Percentiles rank a stretch among this genome's conserved stretches.
Evolutionary conservation across 2,888 invertebrate species (phyloP).

Genomic region (Dynastes maya): DNA sequence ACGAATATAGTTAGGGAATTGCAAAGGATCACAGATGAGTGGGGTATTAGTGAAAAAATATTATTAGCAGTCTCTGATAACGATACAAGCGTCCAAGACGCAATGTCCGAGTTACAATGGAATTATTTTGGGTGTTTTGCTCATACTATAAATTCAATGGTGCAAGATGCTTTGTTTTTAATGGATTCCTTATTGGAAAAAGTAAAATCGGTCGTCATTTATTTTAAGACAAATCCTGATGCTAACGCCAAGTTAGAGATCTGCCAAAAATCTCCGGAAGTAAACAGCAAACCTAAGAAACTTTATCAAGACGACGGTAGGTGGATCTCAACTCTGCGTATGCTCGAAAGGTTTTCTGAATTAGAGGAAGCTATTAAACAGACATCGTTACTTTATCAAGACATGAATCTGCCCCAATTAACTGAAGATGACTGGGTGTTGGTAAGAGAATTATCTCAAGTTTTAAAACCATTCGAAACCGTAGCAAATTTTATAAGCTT

Average conservation of each 20-base stretch:
- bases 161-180: slow-evolving; percentile 18
- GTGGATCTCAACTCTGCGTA: slow-evolving; percentile 35
- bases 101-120: slow-evolving; percentile 26
- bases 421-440: slow-evolving; percentile 50
- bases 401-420: slow-evolving; percentile 44
- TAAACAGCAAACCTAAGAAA: slow-evolving; percentile 3
- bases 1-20: slow-evolving; percentile 57
- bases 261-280: slow-evolving; percentile 18
- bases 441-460: slow-evolving; percentile 50
- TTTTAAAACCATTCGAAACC: slow-evolving; percentile 54
- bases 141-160: slow-evolving; percentile 35
- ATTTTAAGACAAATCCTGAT: slow-evolving; percentile 33
- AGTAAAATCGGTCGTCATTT: slow-evolving; percentile 24
- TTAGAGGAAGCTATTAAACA: slow-evolving; percentile 24
- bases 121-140: slow-evolving; percentile 47
- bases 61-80: slow-evolving; percentile 53
- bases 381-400: slow-evolving; percentile 33
- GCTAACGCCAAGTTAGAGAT: slow-evolving; percentile 24
- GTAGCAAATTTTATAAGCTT: slow-evolving; percentile 52
- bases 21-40: slow-evolving; percentile 56
- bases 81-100: slow-evolving; percentile 16
- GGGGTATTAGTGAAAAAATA: slow-evolving; percentile 59
- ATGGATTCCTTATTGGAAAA: slow-evolving; percentile 19
- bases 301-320: slow-evolving; percentile 34
- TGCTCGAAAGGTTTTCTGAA: slow-evolving; percentile 40